These are phyloP conservation scores for Leguminivora glycinivorella DNA, from an alignment of 1,140 invertebrate genomes.

Conservation along the genomic window DNA sequence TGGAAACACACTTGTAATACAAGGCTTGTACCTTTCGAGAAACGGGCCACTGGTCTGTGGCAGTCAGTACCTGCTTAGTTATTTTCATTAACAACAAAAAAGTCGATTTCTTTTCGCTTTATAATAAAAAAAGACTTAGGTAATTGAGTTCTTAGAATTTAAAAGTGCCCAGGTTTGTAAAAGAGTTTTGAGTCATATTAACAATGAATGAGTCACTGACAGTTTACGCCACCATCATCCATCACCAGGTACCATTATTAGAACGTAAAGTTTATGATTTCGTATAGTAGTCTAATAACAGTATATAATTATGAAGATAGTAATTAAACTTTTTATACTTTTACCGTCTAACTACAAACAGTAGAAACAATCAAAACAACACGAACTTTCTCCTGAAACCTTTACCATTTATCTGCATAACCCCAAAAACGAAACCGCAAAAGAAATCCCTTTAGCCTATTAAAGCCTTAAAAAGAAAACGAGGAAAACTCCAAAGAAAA, in stretches of 20 bases:
- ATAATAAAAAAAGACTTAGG: too few species aligned
- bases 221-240: conserved; percentile 34
- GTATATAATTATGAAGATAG: too few species aligned
- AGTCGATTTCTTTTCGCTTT: too few species aligned
- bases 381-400: not conserved
- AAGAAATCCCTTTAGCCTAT: conserved; percentile 47
- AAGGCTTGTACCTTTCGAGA: too few species aligned
- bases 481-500: conserved; percentile 56
- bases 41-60: too few species aligned
- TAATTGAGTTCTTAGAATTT: not conserved
- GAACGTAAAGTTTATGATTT: not conserved
- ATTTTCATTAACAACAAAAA: too few species aligned
- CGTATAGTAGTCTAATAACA: not conserved
- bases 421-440: conserved; percentile 43
- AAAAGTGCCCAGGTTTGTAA: not conserved
- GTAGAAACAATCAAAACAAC: not conserved
- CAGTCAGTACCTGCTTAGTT: too few species aligned
- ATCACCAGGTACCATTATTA: conserved; percentile 35
- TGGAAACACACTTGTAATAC: too few species aligned
- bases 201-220: not conserved
- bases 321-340: too few species aligned
- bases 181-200: not conserved
- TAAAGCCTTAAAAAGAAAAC: conserved; percentile 53
- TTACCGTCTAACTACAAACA: too few species aligned
- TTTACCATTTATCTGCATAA: not conserved